Evolutionary conservation across 2,113 vertebrate species (phyloP).

Genomic region (Salvelinus namaycush): DNA sequence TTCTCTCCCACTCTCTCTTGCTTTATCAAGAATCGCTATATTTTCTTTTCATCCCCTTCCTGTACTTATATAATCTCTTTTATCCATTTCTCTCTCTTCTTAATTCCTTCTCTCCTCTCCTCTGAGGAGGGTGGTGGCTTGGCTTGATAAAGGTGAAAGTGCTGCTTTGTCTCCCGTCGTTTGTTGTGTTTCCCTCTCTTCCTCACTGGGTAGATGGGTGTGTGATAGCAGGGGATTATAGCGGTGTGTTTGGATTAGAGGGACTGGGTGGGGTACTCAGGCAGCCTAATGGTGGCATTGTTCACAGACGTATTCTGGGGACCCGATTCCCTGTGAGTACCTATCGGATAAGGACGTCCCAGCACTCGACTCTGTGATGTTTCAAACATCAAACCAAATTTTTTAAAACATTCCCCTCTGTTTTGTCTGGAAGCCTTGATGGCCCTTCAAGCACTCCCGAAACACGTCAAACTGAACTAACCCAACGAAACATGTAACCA

Average conservation of each 20-base stretch:
- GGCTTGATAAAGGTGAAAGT: constrained; percentile 78
- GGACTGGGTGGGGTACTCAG: constrained; percentile 43
- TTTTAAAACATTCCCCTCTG: constrained; percentile 46
- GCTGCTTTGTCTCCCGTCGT: constrained; percentile 59
- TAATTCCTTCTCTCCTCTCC: neutral
- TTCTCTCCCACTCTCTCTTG: neutral
- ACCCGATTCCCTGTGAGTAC: constrained; percentile 20
- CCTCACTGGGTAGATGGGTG: constrained; percentile 61
- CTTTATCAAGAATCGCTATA: neutral
- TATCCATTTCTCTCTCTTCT: neutral
- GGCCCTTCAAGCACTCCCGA: constrained; percentile 46
- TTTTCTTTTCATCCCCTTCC: constrained; percentile 5
- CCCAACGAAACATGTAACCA: constrained; percentile 31
- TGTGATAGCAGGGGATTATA: constrained; percentile 67
- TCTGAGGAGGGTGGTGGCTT: constrained; percentile 36
- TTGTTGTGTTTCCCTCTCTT: constrained; percentile 69
- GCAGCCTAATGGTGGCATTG: constrained; percentile 43
- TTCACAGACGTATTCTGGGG: constrained; percentile 50
- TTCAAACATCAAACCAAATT: constrained; percentile 55
- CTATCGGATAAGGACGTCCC: constrained; percentile 27
- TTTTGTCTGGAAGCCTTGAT: constrained; percentile 62
- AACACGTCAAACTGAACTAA: constrained; percentile 17
- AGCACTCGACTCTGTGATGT: constrained; percentile 45
- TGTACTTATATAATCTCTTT: neutral
- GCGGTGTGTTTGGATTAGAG: constrained; percentile 68